phyloP scores from a whole-genome alignment of 2,113 vertebrate genomes.

The Trochalopteron elliotii region DNA sequence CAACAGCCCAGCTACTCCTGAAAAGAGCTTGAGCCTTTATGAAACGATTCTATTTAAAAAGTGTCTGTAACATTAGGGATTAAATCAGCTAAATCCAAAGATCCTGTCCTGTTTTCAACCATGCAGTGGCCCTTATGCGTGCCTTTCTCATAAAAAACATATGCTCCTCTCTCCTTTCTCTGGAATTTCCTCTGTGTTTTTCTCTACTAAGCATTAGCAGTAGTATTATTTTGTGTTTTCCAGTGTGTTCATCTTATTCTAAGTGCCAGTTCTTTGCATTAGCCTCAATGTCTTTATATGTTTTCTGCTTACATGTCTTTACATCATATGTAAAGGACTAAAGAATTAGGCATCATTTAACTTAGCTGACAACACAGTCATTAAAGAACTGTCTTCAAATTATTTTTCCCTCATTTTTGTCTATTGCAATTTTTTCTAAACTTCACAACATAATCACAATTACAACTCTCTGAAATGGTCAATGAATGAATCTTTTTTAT shows the following conservation, averaged over 20 bases:
- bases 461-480: neutral
- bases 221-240: neutral
- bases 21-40: neutral
- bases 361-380: neutral
- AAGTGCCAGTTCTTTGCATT: neutral
- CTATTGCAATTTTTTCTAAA: neutral
- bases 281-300: neutral
- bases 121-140: neutral
- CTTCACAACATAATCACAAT: neutral
- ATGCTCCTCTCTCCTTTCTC: neutral
- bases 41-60: neutral
- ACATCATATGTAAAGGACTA: neutral
- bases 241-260: neutral
- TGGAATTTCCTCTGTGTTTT: neutral
- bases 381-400: neutral
- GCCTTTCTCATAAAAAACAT: neutral
- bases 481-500: neutral
- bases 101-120: constrained; percentile 6
- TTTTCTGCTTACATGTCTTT: neutral
- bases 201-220: neutral
- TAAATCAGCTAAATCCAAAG: constrained; percentile 18
- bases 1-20: neutral
- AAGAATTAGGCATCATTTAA: neutral
- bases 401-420: neutral
- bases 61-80: neutral